Percentiles rank a stretch among this genome's conserved stretches.
Conservation (phyloP, 2,888 invertebrate genomes). For the Drosophila gaucha region DNA sequence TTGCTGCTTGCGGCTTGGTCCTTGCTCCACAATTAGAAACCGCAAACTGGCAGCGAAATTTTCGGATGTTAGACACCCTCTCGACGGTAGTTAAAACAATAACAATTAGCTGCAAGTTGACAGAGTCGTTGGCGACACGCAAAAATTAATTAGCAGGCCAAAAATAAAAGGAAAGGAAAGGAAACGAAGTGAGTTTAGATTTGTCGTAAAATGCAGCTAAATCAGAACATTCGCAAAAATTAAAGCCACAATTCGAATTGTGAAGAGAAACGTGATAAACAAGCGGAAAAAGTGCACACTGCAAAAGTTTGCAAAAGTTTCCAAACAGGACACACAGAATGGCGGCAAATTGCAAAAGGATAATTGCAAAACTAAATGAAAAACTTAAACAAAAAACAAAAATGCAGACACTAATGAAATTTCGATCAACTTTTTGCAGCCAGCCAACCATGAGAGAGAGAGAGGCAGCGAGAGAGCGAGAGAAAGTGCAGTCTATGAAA, state of each 20-base stretch:
- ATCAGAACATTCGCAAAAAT: constrained; percentile 34
- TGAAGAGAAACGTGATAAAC: constrained; percentile 48
- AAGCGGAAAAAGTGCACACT: constrained; percentile 65
- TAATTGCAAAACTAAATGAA: constrained; percentile 73
- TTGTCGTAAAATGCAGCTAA: constrained; percentile 51
- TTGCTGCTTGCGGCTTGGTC: neutral
- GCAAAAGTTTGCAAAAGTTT: constrained; percentile 56
- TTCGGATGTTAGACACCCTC: constrained; percentile 18
- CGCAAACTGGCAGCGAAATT: constrained; percentile 30
- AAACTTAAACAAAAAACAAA: constrained; percentile 76
- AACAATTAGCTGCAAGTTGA: constrained; percentile 73
- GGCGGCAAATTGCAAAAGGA: constrained; percentile 54
- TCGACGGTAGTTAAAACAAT: constrained; percentile 67
- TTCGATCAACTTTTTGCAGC: constrained; percentile 75
- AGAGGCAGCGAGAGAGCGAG: neutral
- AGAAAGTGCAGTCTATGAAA: constrained; percentile 46
- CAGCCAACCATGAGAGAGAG: constrained; percentile 24
- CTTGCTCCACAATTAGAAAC: constrained; percentile 32
- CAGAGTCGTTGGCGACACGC: constrained; percentile 72
- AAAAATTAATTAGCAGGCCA: constrained; percentile 72
- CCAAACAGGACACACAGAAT: constrained; percentile 23
- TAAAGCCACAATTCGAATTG: constrained; percentile 34
- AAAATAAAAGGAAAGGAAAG: constrained; percentile 25
- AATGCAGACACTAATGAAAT: constrained; percentile 81
- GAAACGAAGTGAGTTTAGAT: neutral